A percentile compares a stretch with the other conserved stretches of the same genome.
Conservation (phyloP, 2,113 vertebrate genomes). For the Heloderma charlesbogerti region DNA sequence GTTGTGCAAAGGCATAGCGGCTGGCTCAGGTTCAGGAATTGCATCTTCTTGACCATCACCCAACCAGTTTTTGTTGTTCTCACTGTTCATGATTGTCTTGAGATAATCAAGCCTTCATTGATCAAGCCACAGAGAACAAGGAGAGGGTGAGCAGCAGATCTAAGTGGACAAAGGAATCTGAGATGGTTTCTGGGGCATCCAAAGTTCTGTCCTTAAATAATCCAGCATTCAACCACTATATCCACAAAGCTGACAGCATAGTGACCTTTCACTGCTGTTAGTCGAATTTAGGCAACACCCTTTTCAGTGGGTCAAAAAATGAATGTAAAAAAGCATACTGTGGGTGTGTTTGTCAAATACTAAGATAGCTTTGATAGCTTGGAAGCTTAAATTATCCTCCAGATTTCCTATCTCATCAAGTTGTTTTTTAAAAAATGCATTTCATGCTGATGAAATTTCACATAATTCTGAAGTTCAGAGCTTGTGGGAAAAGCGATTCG, state of each 20-base stretch:
- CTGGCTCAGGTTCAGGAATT: neutral
- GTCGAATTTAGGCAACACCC: conserved; percentile 75
- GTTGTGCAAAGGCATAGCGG: conserved; percentile 3
- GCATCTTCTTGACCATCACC: conserved; percentile 26
- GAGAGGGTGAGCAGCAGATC: conserved; percentile 62
- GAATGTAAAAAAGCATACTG: conserved; percentile 46
- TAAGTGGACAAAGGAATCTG: conserved; percentile 51
- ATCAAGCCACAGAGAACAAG: conserved; percentile 49
- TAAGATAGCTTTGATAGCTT: conserved; percentile 46
- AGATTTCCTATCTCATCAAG: conserved; percentile 45
- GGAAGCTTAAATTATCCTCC: conserved; percentile 49
- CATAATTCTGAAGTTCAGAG: conserved; percentile 60
- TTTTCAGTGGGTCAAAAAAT: conserved; percentile 51
- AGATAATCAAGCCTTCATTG: conserved; percentile 53
- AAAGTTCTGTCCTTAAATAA: conserved; percentile 34
- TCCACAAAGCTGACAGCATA: conserved; percentile 63
- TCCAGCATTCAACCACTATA: conserved; percentile 44
- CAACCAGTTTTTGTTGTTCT: neutral
- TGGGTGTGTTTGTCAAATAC: conserved; percentile 40
- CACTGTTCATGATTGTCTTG: conserved; percentile 48
- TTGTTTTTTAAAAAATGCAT: neutral
- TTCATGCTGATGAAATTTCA: conserved; percentile 45
- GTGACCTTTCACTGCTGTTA: conserved; percentile 56
- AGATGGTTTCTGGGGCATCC: neutral
- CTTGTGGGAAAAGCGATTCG: conserved; percentile 65